Evolutionary conservation across 2,797 vertebrate species (phyloP).

Genomic region (Malurus splendens): DNA sequence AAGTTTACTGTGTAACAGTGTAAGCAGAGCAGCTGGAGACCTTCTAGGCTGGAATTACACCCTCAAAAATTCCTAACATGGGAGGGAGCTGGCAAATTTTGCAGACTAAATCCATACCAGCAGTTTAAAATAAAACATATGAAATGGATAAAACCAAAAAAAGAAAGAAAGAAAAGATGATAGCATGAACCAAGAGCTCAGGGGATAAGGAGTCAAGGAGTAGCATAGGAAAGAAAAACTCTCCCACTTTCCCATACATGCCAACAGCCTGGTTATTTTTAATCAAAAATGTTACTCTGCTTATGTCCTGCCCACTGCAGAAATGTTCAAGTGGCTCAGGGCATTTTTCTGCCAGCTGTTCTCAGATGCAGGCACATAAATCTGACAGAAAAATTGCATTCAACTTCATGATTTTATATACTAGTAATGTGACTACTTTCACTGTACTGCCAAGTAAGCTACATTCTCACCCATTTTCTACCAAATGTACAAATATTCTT

Average conservation of each 20-base stretch:
- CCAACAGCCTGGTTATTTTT: conserved; percentile 53
- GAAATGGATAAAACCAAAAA: background rate
- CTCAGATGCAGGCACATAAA: background rate
- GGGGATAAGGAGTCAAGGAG: background rate
- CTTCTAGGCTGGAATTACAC: background rate
- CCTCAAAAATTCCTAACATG: background rate
- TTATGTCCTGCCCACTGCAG: background rate
- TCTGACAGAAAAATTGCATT: background rate
- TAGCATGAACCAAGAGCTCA: background rate
- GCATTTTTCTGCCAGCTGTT: background rate
- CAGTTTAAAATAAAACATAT: conserved; percentile 17
- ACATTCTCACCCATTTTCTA: background rate
- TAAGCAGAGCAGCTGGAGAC: background rate
- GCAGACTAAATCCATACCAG: conserved; percentile 6
- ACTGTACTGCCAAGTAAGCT: background rate
- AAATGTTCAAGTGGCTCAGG: background rate
- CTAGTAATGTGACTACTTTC: background rate
- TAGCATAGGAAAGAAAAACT: conserved; percentile 56
- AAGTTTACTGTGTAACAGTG: background rate
- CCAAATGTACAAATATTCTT: background rate
- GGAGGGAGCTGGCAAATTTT: background rate
- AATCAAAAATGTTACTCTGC: background rate
- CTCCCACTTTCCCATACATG: conserved; percentile 42
- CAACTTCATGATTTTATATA: background rate
- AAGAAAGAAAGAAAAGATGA: background rate